These are phyloP conservation scores for Passer montanus DNA, from an alignment of 2,113 vertebrate species.

Conservation along the genomic window DNA sequence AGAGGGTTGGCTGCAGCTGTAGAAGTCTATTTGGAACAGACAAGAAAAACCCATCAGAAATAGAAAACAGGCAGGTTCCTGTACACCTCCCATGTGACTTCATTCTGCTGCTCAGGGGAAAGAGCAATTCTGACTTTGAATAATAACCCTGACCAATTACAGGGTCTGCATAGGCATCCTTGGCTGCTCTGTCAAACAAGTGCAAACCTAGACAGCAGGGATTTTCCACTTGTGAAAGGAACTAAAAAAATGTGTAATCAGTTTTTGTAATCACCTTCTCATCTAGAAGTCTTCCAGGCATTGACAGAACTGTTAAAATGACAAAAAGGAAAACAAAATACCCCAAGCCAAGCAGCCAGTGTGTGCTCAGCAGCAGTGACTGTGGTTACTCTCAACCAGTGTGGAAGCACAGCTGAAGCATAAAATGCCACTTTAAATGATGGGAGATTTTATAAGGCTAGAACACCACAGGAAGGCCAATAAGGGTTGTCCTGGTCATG, in stretches of 20 bases:
- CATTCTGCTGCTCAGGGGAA: background rate
- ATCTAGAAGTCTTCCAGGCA: conserved; percentile 28
- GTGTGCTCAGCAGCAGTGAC: conserved; percentile 48
- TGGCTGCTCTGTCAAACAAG: background rate
- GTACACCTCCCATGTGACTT: background rate
- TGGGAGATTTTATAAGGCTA: background rate
- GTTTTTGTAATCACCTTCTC: conserved; percentile 15
- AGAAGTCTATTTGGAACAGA: background rate
- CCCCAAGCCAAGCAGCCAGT: background rate
- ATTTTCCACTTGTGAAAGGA: background rate
- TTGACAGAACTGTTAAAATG: background rate
- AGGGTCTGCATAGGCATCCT: background rate
- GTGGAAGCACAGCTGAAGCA: background rate
- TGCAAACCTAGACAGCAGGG: background rate
- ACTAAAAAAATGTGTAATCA: background rate
- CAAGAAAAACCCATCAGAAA: background rate
- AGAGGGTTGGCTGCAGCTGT: background rate
- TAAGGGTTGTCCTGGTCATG: background rate
- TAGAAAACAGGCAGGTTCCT: background rate
- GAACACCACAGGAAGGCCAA: background rate
- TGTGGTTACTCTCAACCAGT: background rate
- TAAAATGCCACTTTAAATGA: background rate
- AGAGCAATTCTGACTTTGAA: background rate
- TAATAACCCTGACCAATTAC: background rate
- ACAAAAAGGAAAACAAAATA: background rate